Evolutionary conservation across 1,140 invertebrate genomes (phyloP).

Genomic region (Drosophila setifemur): DNA sequence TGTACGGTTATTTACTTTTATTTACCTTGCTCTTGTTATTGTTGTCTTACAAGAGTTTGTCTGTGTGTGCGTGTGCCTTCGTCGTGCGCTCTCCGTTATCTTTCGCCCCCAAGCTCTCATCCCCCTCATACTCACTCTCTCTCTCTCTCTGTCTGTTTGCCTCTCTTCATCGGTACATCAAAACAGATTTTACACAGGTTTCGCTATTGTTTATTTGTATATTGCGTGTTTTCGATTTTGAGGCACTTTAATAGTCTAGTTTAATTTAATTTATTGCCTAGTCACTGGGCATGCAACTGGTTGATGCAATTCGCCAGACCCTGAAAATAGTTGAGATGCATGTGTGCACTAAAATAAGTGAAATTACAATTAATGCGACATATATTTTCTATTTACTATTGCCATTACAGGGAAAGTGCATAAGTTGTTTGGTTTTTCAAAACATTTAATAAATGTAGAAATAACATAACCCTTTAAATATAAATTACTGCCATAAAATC

Average conservation of each 20-base stretch:
- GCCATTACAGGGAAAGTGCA: neutral
- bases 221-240: neutral
- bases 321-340: slow-evolving; percentile 11
- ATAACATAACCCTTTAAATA: too few relatives aligned
- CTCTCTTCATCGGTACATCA: slow-evolving; percentile 11
- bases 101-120: neutral
- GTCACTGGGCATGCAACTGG: slow-evolving; percentile 24
- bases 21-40: slow-evolving; percentile 48
- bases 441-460: too few relatives aligned
- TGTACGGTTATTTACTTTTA: slow-evolving; percentile 9
- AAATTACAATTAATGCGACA: neutral
- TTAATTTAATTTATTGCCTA: slow-evolving; percentile 25
- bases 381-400: neutral
- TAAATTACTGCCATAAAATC: too few relatives aligned
- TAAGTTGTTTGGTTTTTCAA: too few relatives aligned
- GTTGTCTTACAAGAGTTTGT: slow-evolving; percentile 48
- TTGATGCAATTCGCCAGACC: slow-evolving; percentile 24
- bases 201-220: slow-evolving; percentile 1
- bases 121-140: too few relatives aligned
- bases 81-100: slow-evolving; percentile 24
- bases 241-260: slow-evolving; percentile 1
- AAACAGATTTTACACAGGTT: slow-evolving; percentile 27
- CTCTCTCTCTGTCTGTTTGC: neutral
- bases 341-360: neutral
- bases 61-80: slow-evolving; percentile 17